A percentile compares a stretch with the other conserved stretches of the same genome.
phyloP scores from a whole-genome alignment of 1,140 invertebrate genomes.

The Bicyclus anynana region DNA sequence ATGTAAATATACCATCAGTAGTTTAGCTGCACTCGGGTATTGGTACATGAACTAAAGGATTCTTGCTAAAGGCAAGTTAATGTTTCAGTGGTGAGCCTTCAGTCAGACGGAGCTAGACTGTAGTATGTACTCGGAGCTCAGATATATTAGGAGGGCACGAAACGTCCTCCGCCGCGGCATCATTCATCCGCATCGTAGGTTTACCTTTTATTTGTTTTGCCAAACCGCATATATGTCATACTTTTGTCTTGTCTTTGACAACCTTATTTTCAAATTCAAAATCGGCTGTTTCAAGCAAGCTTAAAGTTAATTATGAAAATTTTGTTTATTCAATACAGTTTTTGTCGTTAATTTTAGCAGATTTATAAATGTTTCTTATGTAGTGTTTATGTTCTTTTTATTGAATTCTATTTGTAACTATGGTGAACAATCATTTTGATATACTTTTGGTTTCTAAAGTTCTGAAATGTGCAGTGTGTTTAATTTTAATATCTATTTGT shows the following conservation, averaged over 20 bases:
- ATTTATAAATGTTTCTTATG: too few species aligned
- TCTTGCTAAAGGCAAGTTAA: constrained; percentile 62
- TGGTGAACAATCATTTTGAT: too few species aligned
- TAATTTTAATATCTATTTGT: too few species aligned
- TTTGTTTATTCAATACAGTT: too few species aligned
- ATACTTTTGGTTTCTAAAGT: too few species aligned
- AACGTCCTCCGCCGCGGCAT: constrained; percentile 64
- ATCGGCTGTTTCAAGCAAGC: too few species aligned
- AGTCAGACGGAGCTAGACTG: constrained; percentile 67
- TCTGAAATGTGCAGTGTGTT: too few species aligned
- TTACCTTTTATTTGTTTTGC: constrained; percentile 61
- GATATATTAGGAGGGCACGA: constrained; percentile 54
- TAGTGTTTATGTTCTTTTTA: too few species aligned
- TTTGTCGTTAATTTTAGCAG: too few species aligned
- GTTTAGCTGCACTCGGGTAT: constrained; percentile 49
- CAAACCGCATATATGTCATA: constrained; percentile 29
- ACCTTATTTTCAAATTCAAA: too few species aligned
- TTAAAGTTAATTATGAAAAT: too few species aligned
- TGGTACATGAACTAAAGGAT: constrained; percentile 41
- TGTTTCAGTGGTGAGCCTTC: constrained; percentile 71
- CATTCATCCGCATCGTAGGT: constrained; percentile 69
- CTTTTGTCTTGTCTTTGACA: constrained; percentile 1
- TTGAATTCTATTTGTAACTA: too few species aligned
- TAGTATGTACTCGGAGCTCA: constrained; percentile 54
- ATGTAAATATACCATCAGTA: constrained; percentile 18